Evolutionary conservation across 2,113 vertebrate species (phyloP).

Genomic region (Mus spicilegus): DNA sequence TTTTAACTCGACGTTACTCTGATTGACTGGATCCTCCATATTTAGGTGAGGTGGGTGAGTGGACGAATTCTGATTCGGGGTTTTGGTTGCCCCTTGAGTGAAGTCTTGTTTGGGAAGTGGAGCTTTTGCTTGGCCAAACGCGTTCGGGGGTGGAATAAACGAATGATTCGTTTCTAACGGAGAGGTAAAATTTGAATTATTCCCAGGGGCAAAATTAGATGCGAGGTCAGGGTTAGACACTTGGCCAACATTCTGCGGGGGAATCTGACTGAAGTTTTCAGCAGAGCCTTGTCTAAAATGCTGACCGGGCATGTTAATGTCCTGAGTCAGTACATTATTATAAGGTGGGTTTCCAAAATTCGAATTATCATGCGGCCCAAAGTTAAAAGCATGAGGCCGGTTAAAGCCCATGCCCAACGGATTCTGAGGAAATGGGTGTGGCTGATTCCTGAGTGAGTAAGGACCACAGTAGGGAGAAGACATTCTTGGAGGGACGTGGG

Average conservation of each 20-base stretch:
- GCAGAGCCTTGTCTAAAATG: conserved; percentile 87
- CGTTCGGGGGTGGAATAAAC: conserved; percentile 85
- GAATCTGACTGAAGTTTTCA: conserved; percentile 87
- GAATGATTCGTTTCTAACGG: conserved; percentile 85
- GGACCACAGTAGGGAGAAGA: conserved; percentile 86
- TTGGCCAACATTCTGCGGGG: conserved; percentile 83
- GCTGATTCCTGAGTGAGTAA: conserved; percentile 89
- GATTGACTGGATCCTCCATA: conserved; percentile 84
- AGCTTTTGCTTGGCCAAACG: conserved; percentile 83
- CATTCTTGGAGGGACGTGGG: conserved; percentile 88
- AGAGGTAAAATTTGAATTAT: conserved; percentile 84
- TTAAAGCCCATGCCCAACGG: conserved; percentile 88
- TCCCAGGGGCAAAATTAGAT: conserved; percentile 85
- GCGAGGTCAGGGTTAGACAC: conserved; percentile 84
- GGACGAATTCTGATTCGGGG: conserved; percentile 79
- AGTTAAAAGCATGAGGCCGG: conserved; percentile 87
- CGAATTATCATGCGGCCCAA: conserved; percentile 86
- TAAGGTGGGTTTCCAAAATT: conserved; percentile 86
- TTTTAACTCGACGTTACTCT: conserved; percentile 85
- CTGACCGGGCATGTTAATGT: conserved; percentile 86
- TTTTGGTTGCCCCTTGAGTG: conserved; percentile 84
- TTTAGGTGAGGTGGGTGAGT: conserved; percentile 85
- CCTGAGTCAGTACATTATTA: conserved; percentile 81
- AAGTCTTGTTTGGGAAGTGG: conserved; percentile 87
- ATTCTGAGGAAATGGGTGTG: conserved; percentile 89